These are phyloP conservation scores for Cheirogaleus major DNA, from an alignment of 2,797 vertebrate species.

Conservation along the genomic window DNA sequence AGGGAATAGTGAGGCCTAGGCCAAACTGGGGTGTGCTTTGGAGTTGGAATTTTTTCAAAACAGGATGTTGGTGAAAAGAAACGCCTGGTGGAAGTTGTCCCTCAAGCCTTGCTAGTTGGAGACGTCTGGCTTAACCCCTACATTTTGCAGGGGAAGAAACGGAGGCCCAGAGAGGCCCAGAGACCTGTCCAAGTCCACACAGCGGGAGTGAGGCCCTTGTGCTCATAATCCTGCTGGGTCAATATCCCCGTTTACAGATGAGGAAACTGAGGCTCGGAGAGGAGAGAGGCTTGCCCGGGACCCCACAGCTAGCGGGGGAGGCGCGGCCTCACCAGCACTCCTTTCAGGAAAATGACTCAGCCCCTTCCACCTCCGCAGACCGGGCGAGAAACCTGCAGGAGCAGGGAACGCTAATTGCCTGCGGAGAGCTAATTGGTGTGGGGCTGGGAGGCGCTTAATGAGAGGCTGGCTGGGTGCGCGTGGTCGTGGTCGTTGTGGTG, in stretches of 20 bases:
- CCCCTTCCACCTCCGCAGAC: not conserved
- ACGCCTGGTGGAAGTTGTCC: not conserved
- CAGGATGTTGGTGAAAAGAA: not conserved
- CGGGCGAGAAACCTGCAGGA: not conserved
- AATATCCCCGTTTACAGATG: not conserved
- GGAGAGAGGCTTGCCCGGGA: slow-evolving; percentile 22
- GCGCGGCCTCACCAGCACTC: slow-evolving; percentile 41
- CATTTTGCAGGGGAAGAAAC: not conserved
- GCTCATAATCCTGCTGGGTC: not conserved
- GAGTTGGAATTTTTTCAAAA: not conserved
- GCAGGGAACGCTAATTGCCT: slow-evolving; percentile 67
- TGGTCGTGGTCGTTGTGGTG: rapidly evolving
- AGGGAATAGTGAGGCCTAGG: not conserved
- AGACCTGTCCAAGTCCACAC: not conserved
- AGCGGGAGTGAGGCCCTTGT: not conserved
- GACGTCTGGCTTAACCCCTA: not conserved
- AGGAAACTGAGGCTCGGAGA: not conserved
- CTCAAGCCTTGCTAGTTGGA: rapidly evolving
- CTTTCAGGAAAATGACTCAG: slow-evolving; percentile 54
- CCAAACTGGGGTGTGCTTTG: not conserved
- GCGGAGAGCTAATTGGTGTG: slow-evolving; percentile 63
- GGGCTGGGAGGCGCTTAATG: slow-evolving; percentile 48
- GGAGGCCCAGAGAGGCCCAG: not conserved
- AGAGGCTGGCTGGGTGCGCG: slow-evolving; percentile 65
- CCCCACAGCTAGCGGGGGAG: slow-evolving; percentile 27